Conservation (phyloP, 2,113 vertebrate genomes). For the Ellobius talpinus region DNA sequence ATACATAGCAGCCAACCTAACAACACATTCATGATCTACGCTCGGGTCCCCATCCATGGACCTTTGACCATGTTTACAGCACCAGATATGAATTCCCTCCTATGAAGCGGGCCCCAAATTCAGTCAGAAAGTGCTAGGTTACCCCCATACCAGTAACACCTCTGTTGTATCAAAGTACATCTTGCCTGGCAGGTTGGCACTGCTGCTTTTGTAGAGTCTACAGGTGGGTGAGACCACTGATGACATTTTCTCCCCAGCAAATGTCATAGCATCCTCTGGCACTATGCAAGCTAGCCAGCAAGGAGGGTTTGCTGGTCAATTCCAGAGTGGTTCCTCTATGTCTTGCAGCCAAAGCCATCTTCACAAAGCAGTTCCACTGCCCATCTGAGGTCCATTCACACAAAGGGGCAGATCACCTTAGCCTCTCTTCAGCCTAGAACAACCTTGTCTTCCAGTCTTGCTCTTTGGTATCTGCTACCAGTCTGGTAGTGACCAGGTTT, state of each 20-base stretch:
- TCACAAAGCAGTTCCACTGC: neutral
- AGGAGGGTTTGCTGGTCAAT: neutral
- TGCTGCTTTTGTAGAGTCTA: neutral
- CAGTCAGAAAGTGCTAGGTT: neutral
- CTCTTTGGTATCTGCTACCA: neutral
- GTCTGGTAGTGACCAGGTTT: too few species aligned
- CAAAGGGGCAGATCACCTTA: accelerated
- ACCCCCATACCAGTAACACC: neutral
- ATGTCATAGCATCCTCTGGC: neutral
- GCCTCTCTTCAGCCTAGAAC: neutral
- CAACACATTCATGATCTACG: neutral
- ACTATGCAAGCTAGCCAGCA: neutral
- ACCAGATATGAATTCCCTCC: neutral
- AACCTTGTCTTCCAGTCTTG: too few species aligned
- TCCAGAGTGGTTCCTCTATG: neutral
- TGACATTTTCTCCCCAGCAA: neutral
- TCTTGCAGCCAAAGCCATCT: neutral
- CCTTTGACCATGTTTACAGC: neutral
- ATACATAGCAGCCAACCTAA: neutral
- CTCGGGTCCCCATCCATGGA: neutral
- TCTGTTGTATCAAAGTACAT: neutral
- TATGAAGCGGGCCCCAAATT: neutral
- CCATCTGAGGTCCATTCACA: neutral
- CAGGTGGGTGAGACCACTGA: neutral
- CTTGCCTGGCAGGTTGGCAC: neutral